These are phyloP conservation scores for Sander vitreus DNA, from an alignment of 2,113 vertebrate species.

Conservation along the genomic window DNA sequence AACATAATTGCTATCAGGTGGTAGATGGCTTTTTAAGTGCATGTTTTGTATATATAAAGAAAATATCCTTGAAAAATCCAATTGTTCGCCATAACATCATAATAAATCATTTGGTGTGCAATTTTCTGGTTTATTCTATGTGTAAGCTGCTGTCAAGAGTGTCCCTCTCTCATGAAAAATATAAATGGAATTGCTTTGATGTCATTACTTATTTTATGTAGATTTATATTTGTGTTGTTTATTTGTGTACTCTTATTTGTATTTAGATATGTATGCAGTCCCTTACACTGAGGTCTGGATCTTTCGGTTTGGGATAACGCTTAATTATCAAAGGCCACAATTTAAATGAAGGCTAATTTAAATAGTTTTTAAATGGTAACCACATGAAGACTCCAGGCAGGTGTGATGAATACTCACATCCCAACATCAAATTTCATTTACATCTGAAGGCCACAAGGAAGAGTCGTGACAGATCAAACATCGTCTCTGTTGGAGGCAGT, in stretches of 20 bases:
- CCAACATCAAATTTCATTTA: slow-evolving; percentile 51
- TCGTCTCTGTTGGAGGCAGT: slow-evolving; percentile 43
- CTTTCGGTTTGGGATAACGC: not conserved
- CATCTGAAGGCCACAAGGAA: slow-evolving; percentile 44
- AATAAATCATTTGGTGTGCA: slow-evolving; percentile 22
- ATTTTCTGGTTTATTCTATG: slow-evolving; percentile 2
- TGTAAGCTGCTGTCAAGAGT: not conserved
- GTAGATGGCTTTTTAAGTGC: slow-evolving; percentile 29
- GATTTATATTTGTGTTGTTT: not conserved
- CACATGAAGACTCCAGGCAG: slow-evolving; percentile 21
- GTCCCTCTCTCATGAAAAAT: not conserved
- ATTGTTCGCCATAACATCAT: slow-evolving; percentile 10
- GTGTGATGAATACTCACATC: slow-evolving; percentile 59
- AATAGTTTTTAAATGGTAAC: slow-evolving; percentile 60
- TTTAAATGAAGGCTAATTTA: slow-evolving; percentile 50
- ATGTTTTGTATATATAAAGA: slow-evolving; percentile 39
- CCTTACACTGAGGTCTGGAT: not conserved
- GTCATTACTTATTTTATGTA: not conserved
- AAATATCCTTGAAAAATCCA: slow-evolving; percentile 29
- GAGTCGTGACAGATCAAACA: slow-evolving; percentile 52
- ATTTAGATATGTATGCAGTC: slow-evolving; percentile 2
- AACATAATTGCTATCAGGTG: slow-evolving; percentile 41
- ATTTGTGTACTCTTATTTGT: not conserved
- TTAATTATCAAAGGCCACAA: slow-evolving; percentile 52
- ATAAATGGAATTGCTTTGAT: not conserved